Evolutionary conservation across 2,797 vertebrate species (phyloP).

Genomic region (Avahi laniger): DNA sequence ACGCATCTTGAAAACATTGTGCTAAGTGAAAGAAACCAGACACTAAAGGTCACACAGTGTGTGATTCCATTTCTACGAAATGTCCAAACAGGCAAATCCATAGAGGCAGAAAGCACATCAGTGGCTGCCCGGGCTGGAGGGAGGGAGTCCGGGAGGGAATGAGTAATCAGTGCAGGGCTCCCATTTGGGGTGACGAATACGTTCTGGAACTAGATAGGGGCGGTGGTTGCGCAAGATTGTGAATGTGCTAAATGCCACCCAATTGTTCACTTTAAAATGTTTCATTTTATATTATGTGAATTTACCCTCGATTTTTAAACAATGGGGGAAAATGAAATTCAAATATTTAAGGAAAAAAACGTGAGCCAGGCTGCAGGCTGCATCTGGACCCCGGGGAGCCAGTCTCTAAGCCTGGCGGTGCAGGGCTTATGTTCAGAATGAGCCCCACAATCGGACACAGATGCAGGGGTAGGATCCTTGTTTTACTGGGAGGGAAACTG

Average conservation of each 20-base stretch:
- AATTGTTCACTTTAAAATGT: neutral
- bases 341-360: neutral
- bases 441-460: neutral
- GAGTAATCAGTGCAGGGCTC: neutral
- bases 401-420: neutral
- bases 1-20: neutral
- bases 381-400: neutral
- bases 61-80: neutral
- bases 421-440: neutral
- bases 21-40: neutral
- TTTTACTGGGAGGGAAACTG: neutral
- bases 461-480: neutral
- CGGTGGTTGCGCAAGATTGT: neutral
- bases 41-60: too few relatives aligned
- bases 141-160: neutral
- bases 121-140: neutral
- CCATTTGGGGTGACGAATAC: neutral
- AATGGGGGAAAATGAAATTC: neutral
- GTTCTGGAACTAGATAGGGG: neutral
- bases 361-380: neutral
- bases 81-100: neutral
- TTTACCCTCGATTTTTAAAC: neutral
- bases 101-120: neutral
- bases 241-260: neutral
- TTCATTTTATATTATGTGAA: neutral